Percentiles rank a stretch among this genome's conserved stretches.
phyloP scores from a whole-genome alignment of 92 coral and sea anemone species.

The Siderastrea radians region DNA sequence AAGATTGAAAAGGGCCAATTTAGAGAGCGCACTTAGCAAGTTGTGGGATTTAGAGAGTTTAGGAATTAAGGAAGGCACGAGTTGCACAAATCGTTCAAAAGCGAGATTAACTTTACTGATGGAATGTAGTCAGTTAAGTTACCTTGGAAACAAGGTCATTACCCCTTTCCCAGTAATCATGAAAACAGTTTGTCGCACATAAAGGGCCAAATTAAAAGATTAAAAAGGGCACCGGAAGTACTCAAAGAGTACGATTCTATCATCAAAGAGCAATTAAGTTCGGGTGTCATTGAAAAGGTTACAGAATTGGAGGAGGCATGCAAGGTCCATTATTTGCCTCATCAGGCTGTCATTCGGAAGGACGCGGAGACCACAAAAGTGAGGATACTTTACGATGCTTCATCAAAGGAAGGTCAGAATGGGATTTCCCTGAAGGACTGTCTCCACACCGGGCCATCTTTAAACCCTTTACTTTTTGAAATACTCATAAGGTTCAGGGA shows the following conservation, averaged over 20 bases:
- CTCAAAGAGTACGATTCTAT: conserved; percentile 45
- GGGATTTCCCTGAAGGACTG: conserved; percentile 62
- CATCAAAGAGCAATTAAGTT: conserved; percentile 38
- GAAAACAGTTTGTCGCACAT: conserved; percentile 11
- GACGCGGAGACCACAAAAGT: conserved; percentile 59
- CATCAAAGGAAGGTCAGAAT: conserved; percentile 20
- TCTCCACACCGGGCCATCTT: conserved; percentile 50
- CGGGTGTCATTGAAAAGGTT: conserved; percentile 53
- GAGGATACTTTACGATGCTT: conserved; percentile 53
- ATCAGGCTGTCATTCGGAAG: conserved; percentile 54
- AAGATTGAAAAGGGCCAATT: not conserved
- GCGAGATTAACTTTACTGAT: conserved; percentile 8
- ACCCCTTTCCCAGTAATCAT: conserved; percentile 32
- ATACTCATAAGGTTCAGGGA: conserved; percentile 46
- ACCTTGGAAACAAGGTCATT: conserved; percentile 43
- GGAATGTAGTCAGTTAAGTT: conserved; percentile 42
- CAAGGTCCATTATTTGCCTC: conserved; percentile 41
- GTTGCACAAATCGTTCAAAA: conserved; percentile 52
- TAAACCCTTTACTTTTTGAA: conserved; percentile 29
- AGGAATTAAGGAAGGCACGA: conserved; percentile 56
- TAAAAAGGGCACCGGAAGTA: conserved; percentile 32
- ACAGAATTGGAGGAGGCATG: conserved; percentile 35
- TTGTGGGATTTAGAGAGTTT: conserved; percentile 73
- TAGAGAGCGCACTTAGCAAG: conserved; percentile 44
- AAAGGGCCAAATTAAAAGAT: conserved; percentile 19